Base-by-base conservation (phyloP, 1,140 invertebrate genomes). In the Ridgeia piscesae region DNA sequence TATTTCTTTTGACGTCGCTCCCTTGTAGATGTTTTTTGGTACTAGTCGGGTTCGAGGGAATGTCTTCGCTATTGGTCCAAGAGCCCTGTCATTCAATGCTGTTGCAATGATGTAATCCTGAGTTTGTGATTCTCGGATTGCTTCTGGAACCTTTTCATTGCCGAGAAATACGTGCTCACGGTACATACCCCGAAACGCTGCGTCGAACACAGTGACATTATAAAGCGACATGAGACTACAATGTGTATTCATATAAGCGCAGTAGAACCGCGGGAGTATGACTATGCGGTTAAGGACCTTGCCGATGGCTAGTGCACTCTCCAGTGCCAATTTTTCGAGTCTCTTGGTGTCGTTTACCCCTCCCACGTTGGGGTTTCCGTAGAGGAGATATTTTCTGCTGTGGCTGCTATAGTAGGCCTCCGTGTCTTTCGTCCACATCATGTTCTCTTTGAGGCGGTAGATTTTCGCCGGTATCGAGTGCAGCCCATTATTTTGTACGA, bases 401-500 rank as follows among this genome's bases (percentile, higher is more conserved):
- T 34, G 4, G 35, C 89, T 90, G 89, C 34, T 90, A 27, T 90
- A 90, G 89, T 90, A 90, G 17, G 34, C 4, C 27, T n/a, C 35
- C 4, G 89, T 31, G 89, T 90, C 89, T 21, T 17, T 90, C 89
- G 33, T 27, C 89, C 89, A 90, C 89, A 35, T 34, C 34, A 35
- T 34, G 34, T 17, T 90, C 35, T 90, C 89, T n/a, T 90, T 90
- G 89, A 90, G 34, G 11, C 89, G 89, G 35, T 90, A 90, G 35
- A 90, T 42, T n/a, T 90, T 90, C n/a, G 89, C 89, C 14, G 89
- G 34, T 21, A 90, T 14, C 0, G 34, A 35, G 34, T 17, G 34
- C 35, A 90, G 21, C 89, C 89, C 34, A 27, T 90, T 90, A n/a
- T 90, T 90, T 42, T 90, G 89, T 90, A 90, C 89, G 34, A 90